These are phyloP conservation scores for Drosophila rellima DNA, from an alignment of 2,888 invertebrate genomes.

Conservation along the genomic window DNA sequence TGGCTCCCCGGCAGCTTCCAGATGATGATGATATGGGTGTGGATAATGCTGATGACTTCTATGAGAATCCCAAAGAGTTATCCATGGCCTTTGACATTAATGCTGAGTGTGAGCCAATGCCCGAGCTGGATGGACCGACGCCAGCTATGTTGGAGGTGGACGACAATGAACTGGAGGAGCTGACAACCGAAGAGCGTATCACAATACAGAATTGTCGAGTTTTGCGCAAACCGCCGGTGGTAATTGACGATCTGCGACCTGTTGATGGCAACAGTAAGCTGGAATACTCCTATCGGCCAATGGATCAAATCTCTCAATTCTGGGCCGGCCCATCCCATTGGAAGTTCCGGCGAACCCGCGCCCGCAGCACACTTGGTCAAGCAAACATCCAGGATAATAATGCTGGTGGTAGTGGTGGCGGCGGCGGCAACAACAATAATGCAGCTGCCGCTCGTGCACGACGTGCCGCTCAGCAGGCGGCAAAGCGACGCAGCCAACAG, in stretches of 20 bases:
- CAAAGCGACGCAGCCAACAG: slow-evolving; percentile 71
- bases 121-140: slow-evolving; percentile 82
- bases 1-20: slow-evolving; percentile 36
- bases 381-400: slow-evolving; percentile 25
- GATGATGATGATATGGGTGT: slow-evolving; percentile 83
- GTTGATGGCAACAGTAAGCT: slow-evolving; percentile 86
- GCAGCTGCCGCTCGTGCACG: slow-evolving; percentile 42
- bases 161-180: slow-evolving; percentile 85
- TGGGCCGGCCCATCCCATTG: slow-evolving; percentile 95
- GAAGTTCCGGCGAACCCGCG: slow-evolving; percentile 88
- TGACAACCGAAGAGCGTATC: slow-evolving; percentile 84
- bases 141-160: slow-evolving; percentile 84
- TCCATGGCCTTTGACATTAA: slow-evolving; percentile 89
- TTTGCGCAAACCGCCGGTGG: slow-evolving; percentile 83
- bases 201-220: slow-evolving; percentile 84
- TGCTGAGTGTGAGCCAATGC: slow-evolving; percentile 88
- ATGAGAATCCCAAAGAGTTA: slow-evolving; percentile 87
- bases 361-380: slow-evolving; percentile 63
- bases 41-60: slow-evolving; percentile 85
- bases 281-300: slow-evolving; percentile 91
- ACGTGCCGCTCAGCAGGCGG: slow-evolving; percentile 49
- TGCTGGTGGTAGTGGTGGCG: background rate
- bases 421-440: background rate
- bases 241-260: slow-evolving; percentile 88
- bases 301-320: slow-evolving; percentile 86